Conservation (phyloP, 2,113 vertebrate species). For the Aramus guarauna region DNA sequence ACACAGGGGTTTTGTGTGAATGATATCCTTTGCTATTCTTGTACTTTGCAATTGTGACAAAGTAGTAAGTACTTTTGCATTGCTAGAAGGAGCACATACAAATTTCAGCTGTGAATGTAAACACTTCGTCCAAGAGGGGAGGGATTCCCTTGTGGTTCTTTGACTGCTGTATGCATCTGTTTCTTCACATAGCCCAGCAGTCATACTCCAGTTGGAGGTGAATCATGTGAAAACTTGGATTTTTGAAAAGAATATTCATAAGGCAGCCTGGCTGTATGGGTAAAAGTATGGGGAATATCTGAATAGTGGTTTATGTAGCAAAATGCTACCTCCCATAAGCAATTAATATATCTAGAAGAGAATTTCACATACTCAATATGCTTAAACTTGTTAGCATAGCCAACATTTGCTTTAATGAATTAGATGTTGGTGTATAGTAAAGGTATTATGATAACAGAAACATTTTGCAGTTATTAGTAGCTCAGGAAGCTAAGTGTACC, state of each 20-base stretch:
- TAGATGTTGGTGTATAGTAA: not conserved
- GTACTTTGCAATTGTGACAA: not conserved
- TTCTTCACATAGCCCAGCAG: not conserved
- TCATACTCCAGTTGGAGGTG: not conserved
- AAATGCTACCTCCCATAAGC: not conserved
- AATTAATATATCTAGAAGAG: not conserved
- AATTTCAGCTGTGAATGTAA: not conserved
- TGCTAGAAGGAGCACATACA: not conserved
- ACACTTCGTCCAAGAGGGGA: not conserved
- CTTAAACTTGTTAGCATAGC: not conserved
- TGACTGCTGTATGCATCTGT: not conserved
- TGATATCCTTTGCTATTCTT: not conserved
- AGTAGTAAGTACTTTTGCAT: not conserved
- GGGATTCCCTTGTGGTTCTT: not conserved
- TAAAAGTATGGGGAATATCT: not conserved
- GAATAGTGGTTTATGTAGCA: not conserved
- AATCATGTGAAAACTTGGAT: not conserved
- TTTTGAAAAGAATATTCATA: not conserved
- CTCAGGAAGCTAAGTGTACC: not conserved
- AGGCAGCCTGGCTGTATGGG: not conserved
- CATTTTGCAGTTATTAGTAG: not conserved
- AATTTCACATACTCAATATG: not conserved
- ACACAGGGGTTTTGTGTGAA: not conserved
- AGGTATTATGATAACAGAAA: not conserved
- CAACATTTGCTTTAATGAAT: not conserved